Evolutionary conservation across 1,140 invertebrate species (phyloP).

Genomic region (Mya arenaria): DNA sequence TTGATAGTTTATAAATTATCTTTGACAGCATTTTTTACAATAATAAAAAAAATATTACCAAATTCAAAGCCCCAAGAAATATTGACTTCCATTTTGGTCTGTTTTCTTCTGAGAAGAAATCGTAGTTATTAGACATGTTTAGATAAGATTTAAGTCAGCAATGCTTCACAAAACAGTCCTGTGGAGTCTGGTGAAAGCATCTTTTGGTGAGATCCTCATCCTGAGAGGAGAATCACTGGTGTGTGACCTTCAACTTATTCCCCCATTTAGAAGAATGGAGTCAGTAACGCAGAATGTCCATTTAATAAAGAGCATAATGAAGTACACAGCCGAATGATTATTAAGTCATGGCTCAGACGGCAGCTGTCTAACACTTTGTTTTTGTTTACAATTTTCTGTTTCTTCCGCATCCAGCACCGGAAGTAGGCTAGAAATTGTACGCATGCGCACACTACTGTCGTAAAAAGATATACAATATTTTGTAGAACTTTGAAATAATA

Average conservation of each 20-base stretch:
- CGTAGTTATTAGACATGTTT: slow-evolving; percentile 83
- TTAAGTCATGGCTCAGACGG: too few relatives aligned
- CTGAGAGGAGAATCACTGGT: slow-evolving; percentile 52
- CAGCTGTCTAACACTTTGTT: too few relatives aligned
- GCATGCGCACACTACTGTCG: slow-evolving; percentile 51
- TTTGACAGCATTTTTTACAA: too few relatives aligned
- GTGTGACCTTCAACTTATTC: slow-evolving; percentile 55
- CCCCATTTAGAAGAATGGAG: background rate
- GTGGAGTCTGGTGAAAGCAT: too few relatives aligned
- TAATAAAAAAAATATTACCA: too few relatives aligned
- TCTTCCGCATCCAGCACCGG: slow-evolving; percentile 70
- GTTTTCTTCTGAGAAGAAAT: slow-evolving; percentile 94
- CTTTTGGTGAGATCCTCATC: slow-evolving; percentile 30
- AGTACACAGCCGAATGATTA: too few relatives aligned
- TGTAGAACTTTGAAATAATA: background rate
- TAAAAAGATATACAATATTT: background rate
- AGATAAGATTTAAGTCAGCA: too few relatives aligned
- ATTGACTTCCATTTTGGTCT: slow-evolving; percentile 93
- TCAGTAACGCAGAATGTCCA: background rate
- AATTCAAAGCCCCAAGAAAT: slow-evolving; percentile 86
- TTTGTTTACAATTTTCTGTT: slow-evolving; percentile 54
- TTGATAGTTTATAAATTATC: too few relatives aligned
- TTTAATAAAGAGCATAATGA: background rate
- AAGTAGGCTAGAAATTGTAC: slow-evolving; percentile 58
- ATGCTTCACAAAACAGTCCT: too few relatives aligned